A percentile compares a stretch with the other conserved stretches of the same genome.
Conservation (phyloP, 2,797 vertebrate species). For the Catharus ustulatus region DNA sequence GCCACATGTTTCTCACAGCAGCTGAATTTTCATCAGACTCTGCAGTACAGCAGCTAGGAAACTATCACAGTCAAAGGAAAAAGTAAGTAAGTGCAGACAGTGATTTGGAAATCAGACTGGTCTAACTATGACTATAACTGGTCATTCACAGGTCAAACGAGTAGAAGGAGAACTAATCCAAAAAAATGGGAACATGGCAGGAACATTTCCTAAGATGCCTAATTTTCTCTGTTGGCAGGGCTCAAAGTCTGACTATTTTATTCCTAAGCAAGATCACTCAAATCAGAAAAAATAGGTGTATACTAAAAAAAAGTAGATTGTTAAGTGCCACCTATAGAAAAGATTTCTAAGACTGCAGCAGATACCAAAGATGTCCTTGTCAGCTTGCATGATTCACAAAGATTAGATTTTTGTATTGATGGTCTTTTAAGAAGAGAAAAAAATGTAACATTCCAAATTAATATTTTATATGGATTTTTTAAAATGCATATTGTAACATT, state of each 20-base stretch:
- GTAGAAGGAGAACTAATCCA: background rate
- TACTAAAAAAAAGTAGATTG: background rate
- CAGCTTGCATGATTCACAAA: background rate
- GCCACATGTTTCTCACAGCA: background rate
- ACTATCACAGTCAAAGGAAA: background rate
- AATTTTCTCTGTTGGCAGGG: background rate
- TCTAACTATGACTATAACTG: background rate
- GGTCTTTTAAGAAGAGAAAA: background rate
- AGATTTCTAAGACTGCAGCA: background rate
- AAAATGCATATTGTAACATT: background rate
- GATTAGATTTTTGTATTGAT: background rate
- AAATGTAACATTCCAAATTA: background rate
- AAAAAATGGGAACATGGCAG: background rate
- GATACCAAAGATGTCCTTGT: background rate
- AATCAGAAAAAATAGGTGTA: background rate
- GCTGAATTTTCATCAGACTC: background rate
- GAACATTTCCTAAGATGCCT: background rate
- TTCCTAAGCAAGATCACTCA: background rate
- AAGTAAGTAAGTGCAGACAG: background rate
- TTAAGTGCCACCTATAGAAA: background rate
- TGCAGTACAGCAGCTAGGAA: background rate
- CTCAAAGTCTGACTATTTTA: background rate
- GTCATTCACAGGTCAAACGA: background rate
- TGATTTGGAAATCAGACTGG: background rate
- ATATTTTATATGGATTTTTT: background rate